These are phyloP conservation scores for Mactra quadrangularis DNA, from an alignment of 1,140 invertebrate genomes.

Conservation along the genomic window DNA sequence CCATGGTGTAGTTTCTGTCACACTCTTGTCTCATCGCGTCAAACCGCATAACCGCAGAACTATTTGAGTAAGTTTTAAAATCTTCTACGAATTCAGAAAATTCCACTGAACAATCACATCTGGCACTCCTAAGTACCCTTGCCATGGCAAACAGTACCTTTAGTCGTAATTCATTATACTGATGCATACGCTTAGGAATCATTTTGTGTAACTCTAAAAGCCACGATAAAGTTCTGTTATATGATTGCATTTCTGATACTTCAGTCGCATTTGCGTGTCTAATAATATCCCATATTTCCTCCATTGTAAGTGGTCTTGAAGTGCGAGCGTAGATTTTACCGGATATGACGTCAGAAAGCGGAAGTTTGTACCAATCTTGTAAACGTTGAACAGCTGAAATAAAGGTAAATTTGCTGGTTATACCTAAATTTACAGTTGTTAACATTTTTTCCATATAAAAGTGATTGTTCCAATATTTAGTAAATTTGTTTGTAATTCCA, in stretches of 20 bases:
- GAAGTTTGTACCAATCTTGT: not conserved
- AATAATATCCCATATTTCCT: not conserved
- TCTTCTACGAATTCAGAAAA: not conserved
- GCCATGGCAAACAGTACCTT: not conserved
- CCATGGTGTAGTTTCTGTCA: not conserved
- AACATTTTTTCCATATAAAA: not conserved
- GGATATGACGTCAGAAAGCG: not conserved
- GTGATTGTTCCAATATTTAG: not conserved
- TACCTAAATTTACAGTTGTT: too few species aligned
- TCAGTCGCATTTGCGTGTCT: not conserved
- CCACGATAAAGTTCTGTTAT: not conserved
- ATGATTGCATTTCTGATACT: not conserved
- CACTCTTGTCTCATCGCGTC: not conserved
- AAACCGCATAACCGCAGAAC: not conserved
- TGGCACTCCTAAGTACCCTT: not conserved
- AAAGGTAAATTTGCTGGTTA: too few species aligned
- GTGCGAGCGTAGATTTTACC: not conserved
- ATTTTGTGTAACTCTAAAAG: not conserved
- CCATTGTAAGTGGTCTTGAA: not conserved
- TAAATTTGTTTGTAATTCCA: not conserved
- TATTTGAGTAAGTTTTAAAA: too few species aligned
- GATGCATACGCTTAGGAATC: not conserved
- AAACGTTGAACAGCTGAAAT: not conserved
- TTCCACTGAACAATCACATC: not conserved
- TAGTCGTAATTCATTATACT: not conserved